These are phyloP conservation scores for Himantopus leucocephalus DNA, from an alignment of 2,113 vertebrate species.

Conservation along the genomic window DNA sequence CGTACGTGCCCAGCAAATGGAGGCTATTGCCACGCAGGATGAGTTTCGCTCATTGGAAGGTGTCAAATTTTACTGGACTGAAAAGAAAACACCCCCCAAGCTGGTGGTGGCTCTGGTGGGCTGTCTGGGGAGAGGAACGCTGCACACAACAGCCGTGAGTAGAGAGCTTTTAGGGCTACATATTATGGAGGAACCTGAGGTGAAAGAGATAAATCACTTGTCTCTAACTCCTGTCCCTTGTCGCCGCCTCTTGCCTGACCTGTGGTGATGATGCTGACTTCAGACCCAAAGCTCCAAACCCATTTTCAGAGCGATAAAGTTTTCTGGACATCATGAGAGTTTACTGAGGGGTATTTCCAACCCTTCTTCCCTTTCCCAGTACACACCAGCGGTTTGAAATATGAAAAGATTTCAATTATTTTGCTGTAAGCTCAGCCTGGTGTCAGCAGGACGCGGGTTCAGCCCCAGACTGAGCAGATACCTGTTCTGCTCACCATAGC, in stretches of 20 bases:
- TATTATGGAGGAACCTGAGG: neutral
- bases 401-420: neutral
- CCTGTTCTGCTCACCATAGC: neutral
- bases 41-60: neutral
- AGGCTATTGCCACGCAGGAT: accelerated
- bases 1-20: accelerated
- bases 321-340: neutral
- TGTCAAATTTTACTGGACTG: neutral
- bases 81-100: neutral
- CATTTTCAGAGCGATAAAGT: neutral
- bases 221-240: neutral
- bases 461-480: neutral
- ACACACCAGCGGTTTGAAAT: neutral
- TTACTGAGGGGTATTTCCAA: neutral
- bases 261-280: neutral
- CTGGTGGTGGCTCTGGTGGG: accelerated
- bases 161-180: neutral
- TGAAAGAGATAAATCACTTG: neutral
- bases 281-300: neutral
- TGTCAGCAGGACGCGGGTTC: neutral
- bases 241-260: neutral
- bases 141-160: accelerated
- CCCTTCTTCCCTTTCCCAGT: neutral
- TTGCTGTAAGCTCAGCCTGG: neutral
- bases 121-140: neutral